Percentiles rank a stretch among this genome's conserved stretches.
Evolutionary conservation across 2,113 vertebrate species (phyloP).

Genomic region (Lagopus leucura): DNA sequence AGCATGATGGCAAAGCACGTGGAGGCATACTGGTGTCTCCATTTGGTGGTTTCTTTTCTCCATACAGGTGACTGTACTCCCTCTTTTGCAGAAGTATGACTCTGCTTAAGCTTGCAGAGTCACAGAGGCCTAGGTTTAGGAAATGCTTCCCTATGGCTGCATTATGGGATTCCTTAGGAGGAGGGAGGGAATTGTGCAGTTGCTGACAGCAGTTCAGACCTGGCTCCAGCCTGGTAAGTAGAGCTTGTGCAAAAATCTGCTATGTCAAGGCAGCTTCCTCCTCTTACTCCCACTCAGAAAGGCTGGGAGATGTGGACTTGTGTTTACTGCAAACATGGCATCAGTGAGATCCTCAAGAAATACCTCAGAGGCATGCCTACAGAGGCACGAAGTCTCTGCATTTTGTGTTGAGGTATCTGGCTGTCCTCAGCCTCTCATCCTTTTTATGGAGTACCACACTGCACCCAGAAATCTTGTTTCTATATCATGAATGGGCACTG

Average conservation of each 20-base stretch:
- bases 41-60: background rate
- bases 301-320: background rate
- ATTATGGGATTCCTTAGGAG: background rate
- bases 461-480: background rate
- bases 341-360: rapidly evolving
- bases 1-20: background rate
- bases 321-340: rapidly evolving
- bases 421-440: background rate
- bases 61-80: rapidly evolving
- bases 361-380: background rate
- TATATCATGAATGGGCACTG: background rate
- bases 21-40: rapidly evolving
- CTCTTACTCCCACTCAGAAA: background rate
- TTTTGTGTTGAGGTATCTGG: background rate
- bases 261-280: background rate
- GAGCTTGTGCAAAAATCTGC: background rate
- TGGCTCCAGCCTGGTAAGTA: background rate
- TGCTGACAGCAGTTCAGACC: background rate
- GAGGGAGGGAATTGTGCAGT: background rate
- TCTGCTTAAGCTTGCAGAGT: background rate
- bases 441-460: background rate
- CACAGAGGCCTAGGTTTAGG: background rate
- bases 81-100: background rate
- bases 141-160: background rate
- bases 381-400: background rate